Conservation (phyloP, 2,888 invertebrate genomes). For the Drosophila kuntzei region DNA sequence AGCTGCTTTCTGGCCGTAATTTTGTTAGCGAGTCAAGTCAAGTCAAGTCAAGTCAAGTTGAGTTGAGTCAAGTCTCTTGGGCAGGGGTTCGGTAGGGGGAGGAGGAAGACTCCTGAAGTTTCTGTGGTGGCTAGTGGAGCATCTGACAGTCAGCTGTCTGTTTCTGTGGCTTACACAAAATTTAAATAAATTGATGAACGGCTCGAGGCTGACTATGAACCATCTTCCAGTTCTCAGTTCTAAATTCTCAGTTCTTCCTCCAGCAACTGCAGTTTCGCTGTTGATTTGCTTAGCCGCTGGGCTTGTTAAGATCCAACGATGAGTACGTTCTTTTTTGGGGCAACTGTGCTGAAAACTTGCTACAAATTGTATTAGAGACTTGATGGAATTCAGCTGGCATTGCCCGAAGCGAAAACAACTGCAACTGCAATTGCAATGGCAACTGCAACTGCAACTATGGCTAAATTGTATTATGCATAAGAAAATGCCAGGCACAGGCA, state of each 20-base stretch:
- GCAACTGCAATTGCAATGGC: constrained; percentile 17
- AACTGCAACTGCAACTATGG: constrained; percentile 19
- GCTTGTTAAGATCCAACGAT: constrained; percentile 24
- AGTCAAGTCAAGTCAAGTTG: constrained; percentile 22
- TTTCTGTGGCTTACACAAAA: constrained; percentile 63
- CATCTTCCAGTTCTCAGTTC: constrained; percentile 11
- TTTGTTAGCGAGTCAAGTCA: constrained; percentile 53
- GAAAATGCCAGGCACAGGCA: constrained; percentile 23
- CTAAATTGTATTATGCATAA: constrained; percentile 62
- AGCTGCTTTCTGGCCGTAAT: constrained; percentile 54
- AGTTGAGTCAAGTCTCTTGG: constrained; percentile 9
- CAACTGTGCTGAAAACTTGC: constrained; percentile 54
- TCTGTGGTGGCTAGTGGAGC: constrained; percentile 60
- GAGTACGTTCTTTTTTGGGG: constrained; percentile 31
- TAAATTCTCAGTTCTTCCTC: not conserved
- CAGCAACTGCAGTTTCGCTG: constrained; percentile 17
- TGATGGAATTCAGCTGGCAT: constrained; percentile 28
- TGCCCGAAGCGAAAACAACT: constrained; percentile 29
- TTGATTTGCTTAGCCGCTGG: constrained; percentile 58
- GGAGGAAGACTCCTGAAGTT: constrained; percentile 40
- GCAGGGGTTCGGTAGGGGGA: not conserved
- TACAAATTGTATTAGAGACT: constrained; percentile 55
- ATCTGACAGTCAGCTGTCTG: constrained; percentile 68
- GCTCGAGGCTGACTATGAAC: constrained; percentile 13
- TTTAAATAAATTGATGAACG: constrained; percentile 75